Evolutionary conservation across 2,797 vertebrate genomes (phyloP).

Genomic region (Choloepus didactylus): DNA sequence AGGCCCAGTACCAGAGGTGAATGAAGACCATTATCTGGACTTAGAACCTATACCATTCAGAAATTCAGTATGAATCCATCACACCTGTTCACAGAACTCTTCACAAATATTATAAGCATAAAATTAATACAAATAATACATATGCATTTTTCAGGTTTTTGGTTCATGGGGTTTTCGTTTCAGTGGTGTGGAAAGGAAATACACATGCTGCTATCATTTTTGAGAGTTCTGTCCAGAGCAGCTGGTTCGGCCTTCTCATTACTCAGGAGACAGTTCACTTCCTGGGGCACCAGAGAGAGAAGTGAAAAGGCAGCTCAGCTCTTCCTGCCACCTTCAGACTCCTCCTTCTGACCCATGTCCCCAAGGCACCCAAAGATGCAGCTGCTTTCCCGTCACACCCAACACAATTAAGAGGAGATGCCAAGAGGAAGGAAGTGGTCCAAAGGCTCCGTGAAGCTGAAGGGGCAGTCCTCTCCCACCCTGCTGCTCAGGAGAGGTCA

Average conservation of each 20-base stretch:
- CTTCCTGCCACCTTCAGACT: not conserved
- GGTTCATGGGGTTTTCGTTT: too few species aligned
- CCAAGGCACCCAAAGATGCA: not conserved
- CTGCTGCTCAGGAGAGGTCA: not conserved
- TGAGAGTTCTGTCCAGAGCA: not conserved
- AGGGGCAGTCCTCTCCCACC: not conserved
- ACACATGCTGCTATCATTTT: rapidly evolving
- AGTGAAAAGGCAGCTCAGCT: conserved; percentile 17
- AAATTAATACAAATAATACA: not conserved
- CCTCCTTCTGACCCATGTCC: not conserved
- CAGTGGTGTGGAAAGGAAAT: not conserved
- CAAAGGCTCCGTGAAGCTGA: not conserved
- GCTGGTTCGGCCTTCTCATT: not conserved
- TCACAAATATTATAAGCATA: not conserved
- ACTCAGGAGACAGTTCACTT: not conserved
- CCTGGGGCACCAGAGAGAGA: conserved; percentile 2
- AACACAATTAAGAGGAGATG: not conserved
- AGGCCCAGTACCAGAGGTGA: too few species aligned
- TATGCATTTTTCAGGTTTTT: not conserved
- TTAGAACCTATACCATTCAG: too few species aligned
- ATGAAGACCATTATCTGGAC: not conserved
- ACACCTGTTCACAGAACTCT: not conserved
- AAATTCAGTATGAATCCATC: not conserved
- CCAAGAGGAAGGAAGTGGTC: conserved; percentile 58
- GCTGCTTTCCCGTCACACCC: not conserved